phyloP scores from a whole-genome alignment of 2,888 invertebrate genomes.

The Dasysyrphus albostriatus region DNA sequence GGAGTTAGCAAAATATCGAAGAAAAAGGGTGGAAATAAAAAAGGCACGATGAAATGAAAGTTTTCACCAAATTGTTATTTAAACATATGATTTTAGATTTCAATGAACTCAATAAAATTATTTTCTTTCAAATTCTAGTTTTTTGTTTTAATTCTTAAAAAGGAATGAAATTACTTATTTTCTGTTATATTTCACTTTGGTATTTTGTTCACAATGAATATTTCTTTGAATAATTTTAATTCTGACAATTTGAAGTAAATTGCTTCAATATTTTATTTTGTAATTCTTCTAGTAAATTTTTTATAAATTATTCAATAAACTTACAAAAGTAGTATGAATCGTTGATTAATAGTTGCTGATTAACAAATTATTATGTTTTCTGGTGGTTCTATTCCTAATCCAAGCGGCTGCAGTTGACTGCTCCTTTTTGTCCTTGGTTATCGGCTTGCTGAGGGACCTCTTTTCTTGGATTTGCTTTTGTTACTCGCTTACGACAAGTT shows the following conservation, averaged over 20 bases:
- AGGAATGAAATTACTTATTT: background rate
- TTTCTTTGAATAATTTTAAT: background rate
- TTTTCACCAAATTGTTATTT: background rate
- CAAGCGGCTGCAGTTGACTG: no score
- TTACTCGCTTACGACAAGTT: background rate
- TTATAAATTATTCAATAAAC: background rate
- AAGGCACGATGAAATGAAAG: background rate
- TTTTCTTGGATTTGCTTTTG: background rate
- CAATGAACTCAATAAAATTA: background rate
- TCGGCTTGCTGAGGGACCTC: constrained; percentile 41
- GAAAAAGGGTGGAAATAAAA: constrained; percentile 3
- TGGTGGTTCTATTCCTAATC: no score
- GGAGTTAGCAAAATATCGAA: no score
- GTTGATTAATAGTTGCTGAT: background rate
- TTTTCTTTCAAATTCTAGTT: background rate
- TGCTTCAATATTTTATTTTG: background rate
- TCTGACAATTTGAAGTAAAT: background rate
- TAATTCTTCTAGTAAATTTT: no score
- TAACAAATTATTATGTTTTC: background rate
- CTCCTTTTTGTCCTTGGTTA: background rate
- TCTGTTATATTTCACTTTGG: background rate
- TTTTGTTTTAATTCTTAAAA: background rate
- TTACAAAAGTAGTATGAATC: background rate
- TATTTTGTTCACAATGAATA: background rate
- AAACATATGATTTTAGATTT: background rate